Conservation (phyloP, 2,888 invertebrate genomes). For the Embidobia sp. region DNA sequence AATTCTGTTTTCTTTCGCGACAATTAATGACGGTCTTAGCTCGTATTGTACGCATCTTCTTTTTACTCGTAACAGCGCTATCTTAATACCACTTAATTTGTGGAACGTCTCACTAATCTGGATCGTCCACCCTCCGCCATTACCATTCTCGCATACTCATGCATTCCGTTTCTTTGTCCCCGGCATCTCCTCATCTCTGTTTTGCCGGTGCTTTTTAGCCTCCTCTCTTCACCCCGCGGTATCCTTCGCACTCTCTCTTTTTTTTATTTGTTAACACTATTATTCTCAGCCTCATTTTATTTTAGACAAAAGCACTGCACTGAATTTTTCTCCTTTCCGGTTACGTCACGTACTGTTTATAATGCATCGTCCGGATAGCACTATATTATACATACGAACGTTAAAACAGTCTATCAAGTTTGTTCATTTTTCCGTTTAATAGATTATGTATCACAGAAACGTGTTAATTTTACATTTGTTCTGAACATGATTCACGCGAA, state of each 20-base stretch:
- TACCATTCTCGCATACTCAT: slow-evolving; percentile 52
- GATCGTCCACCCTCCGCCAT: slow-evolving; percentile 40
- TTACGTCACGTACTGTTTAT: slow-evolving; percentile 56
- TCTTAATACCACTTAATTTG: slow-evolving; percentile 62
- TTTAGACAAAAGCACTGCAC: slow-evolving; percentile 49
- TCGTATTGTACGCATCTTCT: slow-evolving; percentile 49
- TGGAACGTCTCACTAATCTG: slow-evolving; percentile 57
- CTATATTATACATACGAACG: slow-evolving; percentile 47
- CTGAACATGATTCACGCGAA: slow-evolving; percentile 32
- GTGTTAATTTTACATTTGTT: slow-evolving; percentile 52
- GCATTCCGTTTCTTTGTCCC: slow-evolving; percentile 45
- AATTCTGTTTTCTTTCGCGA: slow-evolving; percentile 40
- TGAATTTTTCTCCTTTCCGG: slow-evolving; percentile 49
- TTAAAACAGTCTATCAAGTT: slow-evolving; percentile 52
- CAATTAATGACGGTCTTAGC: slow-evolving; percentile 50
- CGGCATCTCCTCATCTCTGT: slow-evolving; percentile 8
- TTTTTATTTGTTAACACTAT: slow-evolving; percentile 56
- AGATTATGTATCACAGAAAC: slow-evolving; percentile 51
- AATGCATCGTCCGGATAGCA: slow-evolving; percentile 41
- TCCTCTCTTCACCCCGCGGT: no score
- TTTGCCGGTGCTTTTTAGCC: slow-evolving; percentile 33
- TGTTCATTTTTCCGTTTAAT: slow-evolving; percentile 53
- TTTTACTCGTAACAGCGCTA: slow-evolving; percentile 40
- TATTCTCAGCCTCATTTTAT: slow-evolving; percentile 52
- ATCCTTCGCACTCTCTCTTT: slow-evolving; percentile 66